These are phyloP conservation scores for Parambassis ranga DNA, from an alignment of 2,797 vertebrate species.

Conservation along the genomic window DNA sequence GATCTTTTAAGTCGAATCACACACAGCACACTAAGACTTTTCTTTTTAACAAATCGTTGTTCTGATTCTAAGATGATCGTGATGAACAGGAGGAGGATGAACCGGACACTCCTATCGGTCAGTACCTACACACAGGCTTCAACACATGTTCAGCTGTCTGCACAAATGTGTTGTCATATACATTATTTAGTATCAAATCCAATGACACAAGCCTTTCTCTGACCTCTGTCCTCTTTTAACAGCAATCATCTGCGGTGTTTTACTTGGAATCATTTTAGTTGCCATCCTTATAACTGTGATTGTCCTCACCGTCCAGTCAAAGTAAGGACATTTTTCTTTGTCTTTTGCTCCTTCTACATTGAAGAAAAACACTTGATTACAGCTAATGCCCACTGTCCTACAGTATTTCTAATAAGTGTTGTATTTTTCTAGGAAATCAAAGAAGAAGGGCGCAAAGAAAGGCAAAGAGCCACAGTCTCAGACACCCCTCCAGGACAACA, in stretches of 20 bases:
- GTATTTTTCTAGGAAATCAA: conserved; percentile 51
- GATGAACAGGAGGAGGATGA: conserved; percentile 49
- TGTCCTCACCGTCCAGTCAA: conserved; percentile 66
- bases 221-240: conserved; percentile 1
- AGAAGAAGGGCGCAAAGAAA: conserved; percentile 40
- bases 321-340: conserved; percentile 53
- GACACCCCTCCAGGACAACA: conserved; percentile 42
- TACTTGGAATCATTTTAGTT: conserved; percentile 55
- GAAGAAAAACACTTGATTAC: neutral
- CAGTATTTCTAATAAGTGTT: neutral
- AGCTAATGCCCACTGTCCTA: neutral
- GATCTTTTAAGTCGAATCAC: too few relatives aligned
- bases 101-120: conserved; percentile 76
- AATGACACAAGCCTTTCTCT: neutral
- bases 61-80: conserved; percentile 49
- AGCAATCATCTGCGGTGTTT: conserved; percentile 76
- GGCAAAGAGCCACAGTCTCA: conserved; percentile 28
- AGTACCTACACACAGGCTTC: too few relatives aligned
- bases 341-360: neutral
- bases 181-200: neutral
- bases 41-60: neutral
- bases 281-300: conserved; percentile 52
- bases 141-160: too few relatives aligned
- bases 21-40: too few relatives aligned
- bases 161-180: neutral